Percentiles rank a stretch among this genome's conserved stretches.
Evolutionary conservation across 1,140 invertebrate species (phyloP).

Genomic region (Zaprionus capensis): DNA sequence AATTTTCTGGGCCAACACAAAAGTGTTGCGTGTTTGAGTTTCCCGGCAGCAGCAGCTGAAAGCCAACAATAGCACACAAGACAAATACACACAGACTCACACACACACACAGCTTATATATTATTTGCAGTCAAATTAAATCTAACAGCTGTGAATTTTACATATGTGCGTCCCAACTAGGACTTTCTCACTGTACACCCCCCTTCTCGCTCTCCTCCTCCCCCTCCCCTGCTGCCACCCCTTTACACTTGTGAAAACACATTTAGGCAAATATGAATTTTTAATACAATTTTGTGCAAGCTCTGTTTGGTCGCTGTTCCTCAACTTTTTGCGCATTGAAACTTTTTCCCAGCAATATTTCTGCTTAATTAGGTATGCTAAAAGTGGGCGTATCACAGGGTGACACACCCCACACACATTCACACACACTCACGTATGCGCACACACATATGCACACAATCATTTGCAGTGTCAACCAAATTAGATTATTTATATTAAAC

Average conservation of each 20-base stretch:
- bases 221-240: background rate
- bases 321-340: conserved; percentile 60
- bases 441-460: conserved; percentile 33
- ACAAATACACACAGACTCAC: conserved; percentile 55
- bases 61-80: conserved; percentile 60
- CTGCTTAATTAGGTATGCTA: conserved; percentile 75
- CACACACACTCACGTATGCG: background rate
- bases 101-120: conserved; percentile 54
- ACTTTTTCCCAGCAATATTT: conserved; percentile 58
- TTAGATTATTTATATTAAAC: conserved; percentile 69
- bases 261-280: conserved; percentile 81
- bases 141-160: conserved; percentile 76
- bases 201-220: background rate
- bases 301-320: conserved; percentile 41
- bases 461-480: conserved; percentile 58
- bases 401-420: background rate
- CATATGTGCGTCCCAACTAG: conserved; percentile 52
- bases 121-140: conserved; percentile 83
- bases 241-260: conserved; percentile 51
- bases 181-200: background rate
- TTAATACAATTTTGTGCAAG: conserved; percentile 66
- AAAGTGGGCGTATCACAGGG: conserved; percentile 18
- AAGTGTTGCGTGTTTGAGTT: conserved; percentile 77
- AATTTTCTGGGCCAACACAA: conserved; percentile 66
- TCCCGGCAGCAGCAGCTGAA: conserved; percentile 40